These are phyloP conservation scores for Struthidea cinerea DNA, from an alignment of 2,113 vertebrate genomes.

Conservation along the genomic window DNA sequence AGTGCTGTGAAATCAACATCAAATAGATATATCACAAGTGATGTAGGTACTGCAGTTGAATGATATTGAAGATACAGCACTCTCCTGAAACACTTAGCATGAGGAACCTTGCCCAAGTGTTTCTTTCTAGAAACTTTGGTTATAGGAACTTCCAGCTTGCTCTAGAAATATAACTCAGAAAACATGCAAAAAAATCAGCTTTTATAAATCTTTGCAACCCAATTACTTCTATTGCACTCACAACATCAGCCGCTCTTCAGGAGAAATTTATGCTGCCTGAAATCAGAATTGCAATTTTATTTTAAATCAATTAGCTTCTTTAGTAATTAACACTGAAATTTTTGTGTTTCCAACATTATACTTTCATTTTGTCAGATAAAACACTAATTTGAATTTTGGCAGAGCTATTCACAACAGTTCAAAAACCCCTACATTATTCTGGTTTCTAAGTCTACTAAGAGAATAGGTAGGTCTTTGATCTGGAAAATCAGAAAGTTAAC, in stretches of 20 bases:
- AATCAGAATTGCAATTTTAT: neutral
- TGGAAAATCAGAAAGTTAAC: slow-evolving; percentile 15
- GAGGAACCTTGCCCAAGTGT: neutral
- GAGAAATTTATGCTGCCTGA: neutral
- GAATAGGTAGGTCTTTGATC: neutral
- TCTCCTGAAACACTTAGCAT: neutral
- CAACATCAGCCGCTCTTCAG: neutral
- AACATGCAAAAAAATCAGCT: neutral
- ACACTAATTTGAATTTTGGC: neutral
- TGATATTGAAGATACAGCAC: neutral
- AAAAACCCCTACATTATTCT: neutral
- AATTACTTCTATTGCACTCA: neutral
- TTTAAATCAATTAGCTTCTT: neutral
- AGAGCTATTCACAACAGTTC: neutral
- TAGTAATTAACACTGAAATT: neutral
- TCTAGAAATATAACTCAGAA: neutral
- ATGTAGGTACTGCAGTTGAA: neutral
- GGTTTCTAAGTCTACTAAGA: neutral
- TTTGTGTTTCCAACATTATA: neutral
- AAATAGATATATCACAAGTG: neutral
- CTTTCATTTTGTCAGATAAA: neutral
- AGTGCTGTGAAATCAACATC: neutral
- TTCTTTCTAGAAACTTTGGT: neutral
- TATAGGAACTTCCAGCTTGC: neutral
- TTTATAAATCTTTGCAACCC: neutral